Conservation (phyloP, 1,140 invertebrate species). For the Drosophila lacteicornis region DNA sequence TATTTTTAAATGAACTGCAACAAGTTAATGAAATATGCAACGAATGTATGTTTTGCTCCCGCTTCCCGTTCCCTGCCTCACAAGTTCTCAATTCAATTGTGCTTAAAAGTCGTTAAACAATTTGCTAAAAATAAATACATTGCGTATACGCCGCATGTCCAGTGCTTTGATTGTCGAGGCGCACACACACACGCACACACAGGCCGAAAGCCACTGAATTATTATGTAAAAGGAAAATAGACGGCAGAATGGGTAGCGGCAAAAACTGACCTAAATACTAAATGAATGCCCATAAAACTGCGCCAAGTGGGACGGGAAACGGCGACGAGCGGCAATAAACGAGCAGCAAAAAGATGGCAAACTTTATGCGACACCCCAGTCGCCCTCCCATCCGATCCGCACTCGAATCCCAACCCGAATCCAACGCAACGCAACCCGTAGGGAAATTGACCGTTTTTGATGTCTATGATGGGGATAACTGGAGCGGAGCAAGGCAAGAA, state of each 20-base stretch:
- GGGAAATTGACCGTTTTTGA: constrained; percentile 57
- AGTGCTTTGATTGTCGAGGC: constrained; percentile 33
- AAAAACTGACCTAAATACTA: constrained; percentile 78
- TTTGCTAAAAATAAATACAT: constrained; percentile 78
- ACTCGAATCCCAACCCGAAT: constrained; percentile 1
- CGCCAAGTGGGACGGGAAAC: constrained; percentile 39
- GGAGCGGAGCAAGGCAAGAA: constrained; percentile 12
- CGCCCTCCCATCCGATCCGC: neutral
- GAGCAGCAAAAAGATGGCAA: constrained; percentile 43
- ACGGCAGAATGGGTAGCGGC: constrained; percentile 12
- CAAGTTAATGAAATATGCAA: constrained; percentile 25
- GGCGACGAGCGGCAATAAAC: constrained; percentile 39
- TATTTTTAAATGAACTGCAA: constrained; percentile 36
- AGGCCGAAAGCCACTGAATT: constrained; percentile 29
- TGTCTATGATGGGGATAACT: constrained; percentile 40
- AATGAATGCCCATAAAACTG: constrained; percentile 79
- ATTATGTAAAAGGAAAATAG: constrained; percentile 63
- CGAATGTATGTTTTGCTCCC: neutral
- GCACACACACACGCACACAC: constrained; percentile 15
- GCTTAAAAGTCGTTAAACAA: constrained; percentile 74
- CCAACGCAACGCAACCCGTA: constrained; percentile 4
- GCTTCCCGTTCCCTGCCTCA: neutral
- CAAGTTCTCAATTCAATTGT: constrained; percentile 39
- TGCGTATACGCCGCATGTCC: constrained; percentile 68
- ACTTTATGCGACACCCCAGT: constrained; percentile 25